Base-by-base conservation (phyloP, 2,113 vertebrate species). In the Corythaixoides concolor region DNA sequence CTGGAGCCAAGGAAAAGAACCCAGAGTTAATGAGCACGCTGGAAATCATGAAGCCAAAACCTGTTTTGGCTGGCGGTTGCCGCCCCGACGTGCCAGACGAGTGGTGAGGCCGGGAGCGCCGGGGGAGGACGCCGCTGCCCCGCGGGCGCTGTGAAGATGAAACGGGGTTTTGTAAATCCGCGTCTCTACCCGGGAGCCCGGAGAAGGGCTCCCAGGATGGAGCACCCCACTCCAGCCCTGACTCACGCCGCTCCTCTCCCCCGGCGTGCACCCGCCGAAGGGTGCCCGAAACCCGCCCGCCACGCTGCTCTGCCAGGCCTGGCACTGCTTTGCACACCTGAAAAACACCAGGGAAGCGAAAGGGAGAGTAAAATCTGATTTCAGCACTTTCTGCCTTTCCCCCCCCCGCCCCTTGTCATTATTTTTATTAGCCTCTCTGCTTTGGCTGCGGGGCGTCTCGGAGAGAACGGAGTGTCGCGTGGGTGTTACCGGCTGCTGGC, bases 401-500 rank as follows among this genome's bases (percentile, higher is more conserved):
- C 21, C 8, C 6, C 15, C 5, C 9, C 11, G 3, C 43, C 18
- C 33, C 75, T 73, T 56, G 69, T 95, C 93, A 82, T 93, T 85
- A 88, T 94, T 94, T 88, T 95, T 80, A 76, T 94, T 88, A 86
- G 82, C 59, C 92, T 79, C 35, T 77, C 81, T 84, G 45, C 90
- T 90, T 43, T 91, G 93, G 90, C 94, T 93, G 90, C 72, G 13
- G 88, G 91, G 93, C 91, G 67, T 88, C 85, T 89, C 27, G 4
- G 13, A 4, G 85, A 79, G 94, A 68, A 24, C 5, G 85, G 81
- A 93, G 93, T 3, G 83, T 18, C 11, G 79, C 64, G 97, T 96
- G 97, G 97, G 97, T 78, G 95, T 93, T 79, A 6, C 82, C 15
- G 74, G 90, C 96, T 96, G 90, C 95, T 70, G 96, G 95, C 76